Evolutionary conservation across 2,113 vertebrate species (phyloP).

Genomic region (Aleadryas rufinucha): DNA sequence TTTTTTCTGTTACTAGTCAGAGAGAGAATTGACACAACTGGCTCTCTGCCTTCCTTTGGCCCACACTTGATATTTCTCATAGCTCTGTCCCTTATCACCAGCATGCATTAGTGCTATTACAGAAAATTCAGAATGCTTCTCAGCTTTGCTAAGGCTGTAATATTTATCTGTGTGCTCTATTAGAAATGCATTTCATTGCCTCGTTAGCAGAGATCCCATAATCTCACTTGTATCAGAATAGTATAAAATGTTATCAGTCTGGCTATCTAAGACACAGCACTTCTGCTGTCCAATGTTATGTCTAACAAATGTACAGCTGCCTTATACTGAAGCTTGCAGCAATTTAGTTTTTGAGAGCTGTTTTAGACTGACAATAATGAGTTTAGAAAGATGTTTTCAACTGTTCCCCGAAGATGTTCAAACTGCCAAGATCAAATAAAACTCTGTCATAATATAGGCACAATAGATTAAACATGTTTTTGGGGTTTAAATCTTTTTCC

Average conservation of each 20-base stretch:
- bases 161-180: background rate
- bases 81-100: background rate
- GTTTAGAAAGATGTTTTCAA: constrained; percentile 71
- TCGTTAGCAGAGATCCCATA: background rate
- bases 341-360: constrained; percentile 38
- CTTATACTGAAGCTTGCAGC: constrained; percentile 33
- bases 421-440: constrained; percentile 70
- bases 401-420: constrained; percentile 11
- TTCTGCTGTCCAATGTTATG: constrained; percentile 4
- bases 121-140: background rate
- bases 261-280: constrained; percentile 10
- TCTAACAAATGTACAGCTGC: background rate
- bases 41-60: background rate
- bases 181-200: background rate
- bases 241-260: constrained; percentile 50
- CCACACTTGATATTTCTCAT: background rate
- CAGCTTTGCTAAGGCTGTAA: background rate
- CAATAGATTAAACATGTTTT: constrained; percentile 57
- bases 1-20: background rate
- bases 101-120: background rate
- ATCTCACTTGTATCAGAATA: constrained; percentile 31
- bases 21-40: background rate
- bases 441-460: constrained; percentile 59
- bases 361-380: constrained; percentile 40
- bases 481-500: constrained; percentile 50